A percentile compares a stretch with the other conserved stretches of the same genome.
phyloP scores from a whole-genome alignment of 2,797 vertebrate species.

The Yasuhikotakia modesta region DNA sequence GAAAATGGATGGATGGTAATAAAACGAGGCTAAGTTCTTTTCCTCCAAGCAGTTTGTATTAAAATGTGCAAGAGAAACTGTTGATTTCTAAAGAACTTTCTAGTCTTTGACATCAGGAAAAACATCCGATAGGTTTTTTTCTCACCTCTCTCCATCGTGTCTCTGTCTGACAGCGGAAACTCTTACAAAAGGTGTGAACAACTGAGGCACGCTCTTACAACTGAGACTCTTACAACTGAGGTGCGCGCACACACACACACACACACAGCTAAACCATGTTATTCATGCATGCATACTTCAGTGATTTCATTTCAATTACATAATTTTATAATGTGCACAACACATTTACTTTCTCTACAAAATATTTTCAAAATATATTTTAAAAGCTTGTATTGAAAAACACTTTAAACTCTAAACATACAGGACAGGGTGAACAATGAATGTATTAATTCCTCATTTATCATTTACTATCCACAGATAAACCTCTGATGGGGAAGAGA shows the following conservation, averaged over 20 bases:
- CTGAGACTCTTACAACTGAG: constrained; percentile 7
- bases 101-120: not conserved
- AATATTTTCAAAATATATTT: not conserved
- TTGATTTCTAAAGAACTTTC: not conserved
- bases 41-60: not conserved
- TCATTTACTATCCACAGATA: no score
- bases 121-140: not conserved
- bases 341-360: not conserved
- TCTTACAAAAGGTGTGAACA: constrained; percentile 11
- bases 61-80: not conserved
- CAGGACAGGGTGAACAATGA: not conserved
- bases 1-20: no score
- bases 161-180: not conserved
- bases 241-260: constrained; percentile 2
- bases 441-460: not conserved
- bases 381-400: not conserved
- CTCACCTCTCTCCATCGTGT: not conserved
- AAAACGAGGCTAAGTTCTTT: not conserved
- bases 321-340: not conserved
- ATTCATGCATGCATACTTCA: not conserved
- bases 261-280: not conserved
- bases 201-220: not conserved
- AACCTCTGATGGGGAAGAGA: not conserved
- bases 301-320: not conserved
- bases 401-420: not conserved